Base-by-base conservation (phyloP, 1,140 invertebrate species). In the Coptotermes formosanus region DNA sequence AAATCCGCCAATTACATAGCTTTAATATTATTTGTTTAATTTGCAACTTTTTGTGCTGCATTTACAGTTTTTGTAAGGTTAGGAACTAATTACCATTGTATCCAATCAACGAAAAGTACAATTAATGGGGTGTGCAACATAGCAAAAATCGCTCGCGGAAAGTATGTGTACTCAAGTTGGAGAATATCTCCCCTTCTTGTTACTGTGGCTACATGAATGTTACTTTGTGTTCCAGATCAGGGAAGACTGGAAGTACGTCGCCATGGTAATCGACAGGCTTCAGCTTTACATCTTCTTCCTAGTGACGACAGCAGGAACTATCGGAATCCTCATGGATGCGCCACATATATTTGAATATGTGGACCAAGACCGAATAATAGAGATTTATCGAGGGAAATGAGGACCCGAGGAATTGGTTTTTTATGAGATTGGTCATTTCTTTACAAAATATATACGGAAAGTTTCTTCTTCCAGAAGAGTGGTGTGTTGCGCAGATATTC, bases 191-290 rank as follows among this genome's bases (percentile, higher is more conserved):
- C 2, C 9, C 3, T 16, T 48, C 45, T 48, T 48, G 45, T 9
- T 48, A 52, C 93, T 99, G 86, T 95, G 98, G 88, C 98, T 98
- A 90, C 97, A 98, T 92, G 97, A 99, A 92, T 95, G 98, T 89
- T 98, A 99, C 89, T 98, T 99, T 91, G 98, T 99, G 94, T 98
- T 98, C 45, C 91, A 99, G 98, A 98, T 98, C 86, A 94, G 98
- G 86, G 98, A 99, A 92, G 99, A 99, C 92, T 99, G 99, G 99
- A 99, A 99, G 90, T 99, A 99, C 91, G 98, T 99, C 14, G 98
- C 98, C 55, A 99, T 99, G 97, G 98, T 99, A 52, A 98, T 99
- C 88, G 99, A 99, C 93, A 95, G 99, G 89, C 92, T 99, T 83
- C 97, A 99, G 90, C 93, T 99, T 86, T 98, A 98, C 90, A 96